Base-by-base conservation (phyloP, 2,888 invertebrate genomes). In the Capitulum mitella region DNA sequence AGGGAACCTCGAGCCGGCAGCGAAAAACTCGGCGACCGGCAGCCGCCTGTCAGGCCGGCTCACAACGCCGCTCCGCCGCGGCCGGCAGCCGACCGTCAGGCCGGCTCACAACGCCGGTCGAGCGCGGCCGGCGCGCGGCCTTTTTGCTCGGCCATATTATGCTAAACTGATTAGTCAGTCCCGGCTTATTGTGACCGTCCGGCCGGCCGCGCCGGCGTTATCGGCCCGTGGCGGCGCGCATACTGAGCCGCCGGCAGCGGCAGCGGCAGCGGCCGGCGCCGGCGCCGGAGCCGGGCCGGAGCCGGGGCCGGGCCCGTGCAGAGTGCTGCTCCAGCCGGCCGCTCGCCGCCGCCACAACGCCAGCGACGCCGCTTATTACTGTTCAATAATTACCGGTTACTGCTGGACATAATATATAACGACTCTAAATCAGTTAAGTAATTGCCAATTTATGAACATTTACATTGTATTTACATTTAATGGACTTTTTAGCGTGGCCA, bases 401-500 rank as follows among this genome's bases (percentile, higher is more conserved):
- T 37, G 37, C 37, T 10, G 37, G 16, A 3, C 6, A 37, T 70
- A 70, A 70, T 70, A 70, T 70, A 70, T 70, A 70, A 70, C 70
- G 70, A 70, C 70, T 37, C 70, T 70, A 70, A 70, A 70, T 70
- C 70, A 70, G 70, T 37, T 70, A 70, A 70, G 70, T 70, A 70
- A 70, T 70, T 70, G 70, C 70, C 70, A 70, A 70, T 70, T 70
- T 37, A 70, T 70, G 70, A 70, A 37, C 70, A 70, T 70, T 70
- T 70, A 70, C 70, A 70, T 70, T 70, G 37, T 34, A 70, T 70
- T 70, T 70, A 70, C 70, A 70, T 70, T 70, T 70, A 70, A 70
- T 70, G 70, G 32, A 32, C 70, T 37, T 70, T 70, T 37, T 70
- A 70, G 70, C 70, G 26, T 70, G 70, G 19, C 70, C 19, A 32